Conservation (phyloP, 2,797 vertebrate species). For the Gila robusta region DNA sequence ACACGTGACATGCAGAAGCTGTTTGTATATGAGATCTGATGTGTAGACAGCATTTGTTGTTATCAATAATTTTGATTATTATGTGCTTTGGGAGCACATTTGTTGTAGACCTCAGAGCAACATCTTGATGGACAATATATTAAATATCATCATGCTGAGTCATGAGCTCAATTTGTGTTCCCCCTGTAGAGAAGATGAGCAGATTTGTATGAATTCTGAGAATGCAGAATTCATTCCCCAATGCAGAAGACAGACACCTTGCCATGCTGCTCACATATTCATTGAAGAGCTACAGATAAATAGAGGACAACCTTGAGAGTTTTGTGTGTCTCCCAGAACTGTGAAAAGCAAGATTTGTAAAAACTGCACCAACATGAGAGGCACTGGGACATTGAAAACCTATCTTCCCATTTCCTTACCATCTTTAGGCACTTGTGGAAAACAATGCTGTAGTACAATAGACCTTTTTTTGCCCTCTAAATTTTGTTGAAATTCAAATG, state of each 20-base stretch:
- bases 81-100: background rate
- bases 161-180: background rate
- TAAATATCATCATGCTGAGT: background rate
- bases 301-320: slow-evolving; percentile 61
- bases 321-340: slow-evolving; percentile 64
- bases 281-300: slow-evolving; percentile 50
- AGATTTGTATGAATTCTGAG: background rate
- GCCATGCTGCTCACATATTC: slow-evolving; percentile 59
- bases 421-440: background rate
- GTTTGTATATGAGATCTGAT: background rate
- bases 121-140: background rate
- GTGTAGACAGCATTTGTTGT: background rate
- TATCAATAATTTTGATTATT: background rate
- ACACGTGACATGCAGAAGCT: background rate
- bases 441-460: slow-evolving; percentile 1
- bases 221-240: slow-evolving; percentile 40
- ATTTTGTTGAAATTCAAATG: too few species aligned
- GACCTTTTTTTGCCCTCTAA: too few species aligned
- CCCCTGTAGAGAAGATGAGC: background rate
- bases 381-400: slow-evolving; percentile 60
- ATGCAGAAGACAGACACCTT: slow-evolving; percentile 60
- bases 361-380: slow-evolving; percentile 59
- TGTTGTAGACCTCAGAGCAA: background rate
- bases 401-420: slow-evolving; percentile 6
- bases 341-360: slow-evolving; percentile 62